Conservation (phyloP, 2,888 invertebrate species). For the Nomada ruficornis region DNA sequence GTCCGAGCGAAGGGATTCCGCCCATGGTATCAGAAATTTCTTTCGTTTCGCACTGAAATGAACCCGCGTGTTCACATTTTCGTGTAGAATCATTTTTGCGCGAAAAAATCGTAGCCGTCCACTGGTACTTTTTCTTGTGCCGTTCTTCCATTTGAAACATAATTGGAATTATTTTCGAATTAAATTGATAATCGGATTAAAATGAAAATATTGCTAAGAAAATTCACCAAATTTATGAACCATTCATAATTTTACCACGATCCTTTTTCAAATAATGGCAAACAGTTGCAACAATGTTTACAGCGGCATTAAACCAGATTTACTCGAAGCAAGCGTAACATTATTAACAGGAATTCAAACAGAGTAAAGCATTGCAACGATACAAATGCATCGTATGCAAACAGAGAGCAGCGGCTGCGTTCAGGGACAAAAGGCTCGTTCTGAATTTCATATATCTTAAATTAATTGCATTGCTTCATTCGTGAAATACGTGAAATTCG, state of each 20-base stretch:
- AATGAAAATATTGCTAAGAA: too few relatives aligned
- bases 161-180: too few relatives aligned
- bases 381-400: slow-evolving; percentile 35
- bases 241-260: not conserved
- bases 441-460: slow-evolving; percentile 42
- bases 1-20: slow-evolving; percentile 40
- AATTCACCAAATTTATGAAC: not conserved
- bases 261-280: not conserved
- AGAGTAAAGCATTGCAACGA: not conserved
- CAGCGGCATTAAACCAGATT: not conserved
- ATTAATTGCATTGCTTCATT: slow-evolving; percentile 51
- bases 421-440: slow-evolving; percentile 27
- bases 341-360: slow-evolving; percentile 7
- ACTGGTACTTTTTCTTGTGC: too few relatives aligned
- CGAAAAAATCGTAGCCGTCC: not conserved
- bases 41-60: slow-evolving; percentile 34
- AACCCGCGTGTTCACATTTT: not conserved
- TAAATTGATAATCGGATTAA: too few relatives aligned
- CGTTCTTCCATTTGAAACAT: too few relatives aligned
- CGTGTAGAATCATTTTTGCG: not conserved
- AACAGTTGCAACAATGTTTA: not conserved
- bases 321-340: not conserved
- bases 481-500: slow-evolving; percentile 48
- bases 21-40: slow-evolving; percentile 49
- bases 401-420: not conserved